Conservation (phyloP, 1,140 invertebrate genomes). For the Ladona fulva region DNA sequence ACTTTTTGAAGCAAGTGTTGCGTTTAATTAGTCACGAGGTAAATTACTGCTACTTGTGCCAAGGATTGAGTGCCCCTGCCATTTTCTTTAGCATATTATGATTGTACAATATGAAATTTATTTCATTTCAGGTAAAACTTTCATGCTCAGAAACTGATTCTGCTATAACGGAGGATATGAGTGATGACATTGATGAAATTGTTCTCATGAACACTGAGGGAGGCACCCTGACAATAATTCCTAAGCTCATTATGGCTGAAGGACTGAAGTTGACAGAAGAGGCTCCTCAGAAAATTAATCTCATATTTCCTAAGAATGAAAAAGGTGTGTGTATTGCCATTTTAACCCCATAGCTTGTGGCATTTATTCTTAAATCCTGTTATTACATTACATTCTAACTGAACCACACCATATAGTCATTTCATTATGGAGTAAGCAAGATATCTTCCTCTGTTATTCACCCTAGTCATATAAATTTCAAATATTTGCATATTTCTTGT, state of each 20-base stretch:
- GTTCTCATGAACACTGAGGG: slow-evolving; percentile 38
- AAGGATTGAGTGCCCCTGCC: too few species aligned
- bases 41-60: too few species aligned
- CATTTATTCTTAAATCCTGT: too few species aligned
- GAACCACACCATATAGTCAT: background rate
- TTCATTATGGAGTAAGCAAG: background rate
- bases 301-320: background rate
- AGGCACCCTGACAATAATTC: slow-evolving; percentile 39
- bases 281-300: slow-evolving; percentile 46
- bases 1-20: too few species aligned
- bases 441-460: background rate
- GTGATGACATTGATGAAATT: background rate
- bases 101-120: too few species aligned
- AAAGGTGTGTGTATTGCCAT: background rate
- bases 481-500: background rate
- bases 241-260: slow-evolving; percentile 38
- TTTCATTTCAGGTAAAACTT: background rate
- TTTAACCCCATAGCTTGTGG: too few species aligned
- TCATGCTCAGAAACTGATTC: background rate
- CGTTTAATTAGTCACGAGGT: too few species aligned
- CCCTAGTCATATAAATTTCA: background rate
- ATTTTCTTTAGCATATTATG: too few species aligned
- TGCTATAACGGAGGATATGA: background rate
- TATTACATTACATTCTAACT: background rate
- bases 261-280: slow-evolving; percentile 51